Conservation (phyloP, 2,113 vertebrate genomes). For the Nannobrachium achirus region DNA sequence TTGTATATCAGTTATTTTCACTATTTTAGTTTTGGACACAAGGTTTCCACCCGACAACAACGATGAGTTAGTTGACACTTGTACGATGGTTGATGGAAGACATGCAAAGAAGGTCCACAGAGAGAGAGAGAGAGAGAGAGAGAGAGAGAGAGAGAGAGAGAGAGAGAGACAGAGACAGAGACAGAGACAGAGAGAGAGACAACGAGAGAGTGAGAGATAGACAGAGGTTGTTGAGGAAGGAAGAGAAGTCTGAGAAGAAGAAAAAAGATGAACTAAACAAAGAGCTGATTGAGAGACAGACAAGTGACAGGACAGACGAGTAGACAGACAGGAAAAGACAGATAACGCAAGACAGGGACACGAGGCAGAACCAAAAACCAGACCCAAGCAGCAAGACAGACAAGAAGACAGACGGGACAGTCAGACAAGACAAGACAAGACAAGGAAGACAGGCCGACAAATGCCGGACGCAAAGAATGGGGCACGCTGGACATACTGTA, state of each 20-base stretch:
- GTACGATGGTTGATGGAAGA: too few species aligned
- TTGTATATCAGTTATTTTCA: too few species aligned
- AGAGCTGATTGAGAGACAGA: conserved; percentile 75
- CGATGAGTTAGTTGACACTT: too few species aligned
- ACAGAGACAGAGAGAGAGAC: conserved; percentile 47
- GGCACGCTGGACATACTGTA: conserved; percentile 62
- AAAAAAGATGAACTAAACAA: conserved; percentile 68
- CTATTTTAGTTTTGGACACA: too few species aligned
- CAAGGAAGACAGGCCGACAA: conserved; percentile 56
- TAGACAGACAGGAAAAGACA: conserved; percentile 62
- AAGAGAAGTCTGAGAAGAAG: conserved; percentile 19
- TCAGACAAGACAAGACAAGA: too few species aligned
- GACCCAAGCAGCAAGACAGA: conserved; percentile 78
- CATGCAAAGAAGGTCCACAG: neutral
- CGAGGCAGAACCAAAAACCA: conserved; percentile 65
- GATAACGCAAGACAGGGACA: conserved; percentile 65
- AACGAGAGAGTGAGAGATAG: conserved; percentile 42
- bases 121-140: conserved; percentile 31
- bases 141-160: conserved; percentile 38
- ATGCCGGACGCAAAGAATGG: conserved; percentile 53
- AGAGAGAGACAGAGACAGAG: conserved; percentile 27
- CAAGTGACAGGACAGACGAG: conserved; percentile 54
- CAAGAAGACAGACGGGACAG: conserved; percentile 57
- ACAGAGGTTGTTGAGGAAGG: too few species aligned
- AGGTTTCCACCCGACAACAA: too few species aligned